These are phyloP conservation scores for Halictus quadricinctus DNA, from an alignment of 2,888 invertebrate genomes.

Conservation along the genomic window DNA sequence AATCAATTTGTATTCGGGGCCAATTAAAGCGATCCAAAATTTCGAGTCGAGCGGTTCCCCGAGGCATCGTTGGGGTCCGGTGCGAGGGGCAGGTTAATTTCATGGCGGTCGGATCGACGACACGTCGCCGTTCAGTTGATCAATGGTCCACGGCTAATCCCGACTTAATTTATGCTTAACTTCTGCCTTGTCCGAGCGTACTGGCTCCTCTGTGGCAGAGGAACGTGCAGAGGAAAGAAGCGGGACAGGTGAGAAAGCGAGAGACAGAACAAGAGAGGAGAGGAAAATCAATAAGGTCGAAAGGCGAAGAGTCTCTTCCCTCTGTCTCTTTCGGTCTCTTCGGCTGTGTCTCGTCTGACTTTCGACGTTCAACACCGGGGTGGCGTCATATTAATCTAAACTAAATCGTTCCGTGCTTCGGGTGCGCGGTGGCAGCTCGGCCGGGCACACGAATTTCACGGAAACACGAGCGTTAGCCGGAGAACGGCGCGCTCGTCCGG, in stretches of 20 bases:
- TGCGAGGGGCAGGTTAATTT: neutral
- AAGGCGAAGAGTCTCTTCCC: slow-evolving; percentile 49
- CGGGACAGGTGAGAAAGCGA: neutral
- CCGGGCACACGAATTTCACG: slow-evolving; percentile 61
- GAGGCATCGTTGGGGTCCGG: neutral
- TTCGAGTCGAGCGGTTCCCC: neutral
- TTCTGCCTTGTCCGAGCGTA: neutral
- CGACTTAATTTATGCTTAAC: slow-evolving; percentile 45
- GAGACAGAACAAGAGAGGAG: slow-evolving; percentile 34
- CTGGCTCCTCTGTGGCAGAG: neutral
- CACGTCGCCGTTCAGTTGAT: slow-evolving; percentile 24
- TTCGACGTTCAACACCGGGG: slow-evolving; percentile 33
- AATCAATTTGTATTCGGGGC: slow-evolving; percentile 2
- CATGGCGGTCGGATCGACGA: neutral
- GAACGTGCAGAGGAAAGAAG: neutral
- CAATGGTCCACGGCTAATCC: slow-evolving; percentile 40
- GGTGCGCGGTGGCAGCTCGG: slow-evolving; percentile 19
- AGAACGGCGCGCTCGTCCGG: slow-evolving; percentile 35
- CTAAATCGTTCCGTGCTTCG: slow-evolving; percentile 56
- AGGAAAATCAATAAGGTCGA: slow-evolving; percentile 62
- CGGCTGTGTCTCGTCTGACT: neutral
- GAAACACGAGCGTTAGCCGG: slow-evolving; percentile 50
- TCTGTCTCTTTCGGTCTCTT: neutral
- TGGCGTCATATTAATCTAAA: slow-evolving; percentile 65
- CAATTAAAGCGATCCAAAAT: slow-evolving; percentile 5